Evolutionary conservation across 2,797 vertebrate genomes (phyloP), one percentile per base, ranked within the genome.

Genomic region (Siniperca obscura): DNA sequence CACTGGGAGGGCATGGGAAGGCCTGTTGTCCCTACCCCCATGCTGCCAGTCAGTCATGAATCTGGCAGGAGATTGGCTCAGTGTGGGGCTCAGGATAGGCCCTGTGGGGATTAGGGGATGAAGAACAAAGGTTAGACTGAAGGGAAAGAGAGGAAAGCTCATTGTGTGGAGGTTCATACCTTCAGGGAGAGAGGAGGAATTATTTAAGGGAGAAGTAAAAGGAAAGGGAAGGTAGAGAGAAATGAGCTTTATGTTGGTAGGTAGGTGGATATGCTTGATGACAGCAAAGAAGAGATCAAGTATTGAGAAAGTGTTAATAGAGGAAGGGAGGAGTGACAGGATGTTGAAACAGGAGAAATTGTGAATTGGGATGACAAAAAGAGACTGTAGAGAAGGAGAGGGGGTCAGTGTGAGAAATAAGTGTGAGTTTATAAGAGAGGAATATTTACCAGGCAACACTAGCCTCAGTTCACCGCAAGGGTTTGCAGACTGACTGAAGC

Each of bases 21-120:
- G 72, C 52, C 55, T 79, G 59, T 30, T 76, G 70, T 85, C 80
- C 87, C 89, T 78, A 62, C 84, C 90, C 91, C 87, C 85, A 79
- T 71, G 27, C 60, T 53, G 67, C 55, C 53, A 67, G 78, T 80
- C 46, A 2, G 57, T 75, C 60, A 48, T 71, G 84, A 76, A 53
- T 79, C 82, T 80, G 72, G 72, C 64, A 91, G 86, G 80, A 87
- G 89, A 88, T 87, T 88, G 86, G 90, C 86, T 91, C 86, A 73
- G 85, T 16, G 0, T 83, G 75, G 86, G 83, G 86, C 76, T 86
- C 75, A 78, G 85, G 55, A 87, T 71, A 48, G 80, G 85, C 73
- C 84, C 77, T 25, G 52, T 75, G 59, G 68, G 89, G 90, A 90
- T 92, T 89, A 91, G 62, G 42, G 42, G 80, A 64, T 80, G 80